Evolutionary conservation across 1,140 invertebrate genomes (phyloP).

Genomic region (Lamellibrachia luymesi): DNA sequence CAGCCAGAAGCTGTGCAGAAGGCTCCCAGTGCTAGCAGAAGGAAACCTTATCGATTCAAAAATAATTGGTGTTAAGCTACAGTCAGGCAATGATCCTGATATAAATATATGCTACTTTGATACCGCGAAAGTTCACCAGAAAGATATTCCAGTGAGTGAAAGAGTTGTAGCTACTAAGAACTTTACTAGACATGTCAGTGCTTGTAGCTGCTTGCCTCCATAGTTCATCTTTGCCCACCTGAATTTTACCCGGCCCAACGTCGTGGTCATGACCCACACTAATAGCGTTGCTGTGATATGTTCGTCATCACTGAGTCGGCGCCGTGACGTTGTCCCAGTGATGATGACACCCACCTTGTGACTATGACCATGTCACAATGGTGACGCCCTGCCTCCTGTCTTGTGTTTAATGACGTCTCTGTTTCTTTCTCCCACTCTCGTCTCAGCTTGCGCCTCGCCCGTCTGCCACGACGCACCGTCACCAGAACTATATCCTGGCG

Average conservation of each 20-base stretch:
- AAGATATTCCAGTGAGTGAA: neutral
- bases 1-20: neutral
- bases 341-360: neutral
- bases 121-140: neutral
- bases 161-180: neutral
- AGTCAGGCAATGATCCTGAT: neutral
- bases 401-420: neutral
- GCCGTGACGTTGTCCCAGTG: neutral
- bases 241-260: neutral
- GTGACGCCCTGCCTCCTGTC: neutral
- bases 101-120: neutral
- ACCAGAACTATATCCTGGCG: conserved; percentile 3
- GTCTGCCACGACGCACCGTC: neutral
- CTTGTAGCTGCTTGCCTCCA: neutral
- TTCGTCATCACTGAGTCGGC: neutral
- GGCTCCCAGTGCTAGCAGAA: neutral
- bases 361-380: neutral
- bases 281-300: neutral
- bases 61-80: neutral
- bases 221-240: too few relatives aligned
- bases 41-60: neutral
- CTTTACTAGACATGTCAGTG: neutral
- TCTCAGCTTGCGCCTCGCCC: neutral
- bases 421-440: neutral
- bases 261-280: neutral